A percentile compares a stretch with the other conserved stretches of the same genome.
Evolutionary conservation across 2,888 invertebrate genomes (phyloP).

Genomic region (Drosophila sordidula): DNA sequence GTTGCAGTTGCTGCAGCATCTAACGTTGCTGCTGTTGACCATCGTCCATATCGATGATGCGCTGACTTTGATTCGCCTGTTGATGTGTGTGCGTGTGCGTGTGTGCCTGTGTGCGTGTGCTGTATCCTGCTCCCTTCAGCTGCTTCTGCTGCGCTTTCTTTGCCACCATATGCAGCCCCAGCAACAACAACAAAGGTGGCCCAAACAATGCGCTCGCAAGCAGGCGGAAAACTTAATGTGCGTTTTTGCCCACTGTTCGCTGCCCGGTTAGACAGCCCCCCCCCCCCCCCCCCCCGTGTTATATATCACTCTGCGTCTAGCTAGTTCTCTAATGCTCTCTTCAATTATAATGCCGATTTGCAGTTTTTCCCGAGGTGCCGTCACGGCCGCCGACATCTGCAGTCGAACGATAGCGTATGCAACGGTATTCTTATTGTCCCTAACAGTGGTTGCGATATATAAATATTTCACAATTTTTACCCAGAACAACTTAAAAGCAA

Average conservation of each 20-base stretch:
- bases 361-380: constrained; percentile 38
- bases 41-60: constrained; percentile 73
- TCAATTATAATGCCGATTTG: constrained; percentile 60
- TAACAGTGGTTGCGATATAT: constrained; percentile 15
- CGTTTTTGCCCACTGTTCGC: constrained; percentile 49
- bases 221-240: constrained; percentile 76
- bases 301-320: constrained; percentile 12
- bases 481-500: too few relatives aligned
- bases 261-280: constrained; percentile 16
- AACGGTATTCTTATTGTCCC: constrained; percentile 17
- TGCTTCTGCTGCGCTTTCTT: constrained; percentile 62
- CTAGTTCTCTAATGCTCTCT: constrained; percentile 51
- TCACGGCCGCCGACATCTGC: constrained; percentile 32
- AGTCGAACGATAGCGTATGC: constrained; percentile 27
- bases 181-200: constrained; percentile 42
- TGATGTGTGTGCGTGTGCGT: constrained; percentile 45
- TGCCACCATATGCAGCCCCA: constrained; percentile 53
- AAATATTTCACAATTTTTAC: too few relatives aligned
- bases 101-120: constrained; percentile 8
- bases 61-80: constrained; percentile 78
- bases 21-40: constrained; percentile 37
- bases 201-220: constrained; percentile 60
- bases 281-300: background rate
- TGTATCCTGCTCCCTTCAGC: constrained; percentile 43
- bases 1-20: constrained; percentile 27